Percentiles rank a stretch among this genome's conserved stretches.
phyloP scores from a whole-genome alignment of 2,888 invertebrate genomes.

The Anorthoa munda region DNA sequence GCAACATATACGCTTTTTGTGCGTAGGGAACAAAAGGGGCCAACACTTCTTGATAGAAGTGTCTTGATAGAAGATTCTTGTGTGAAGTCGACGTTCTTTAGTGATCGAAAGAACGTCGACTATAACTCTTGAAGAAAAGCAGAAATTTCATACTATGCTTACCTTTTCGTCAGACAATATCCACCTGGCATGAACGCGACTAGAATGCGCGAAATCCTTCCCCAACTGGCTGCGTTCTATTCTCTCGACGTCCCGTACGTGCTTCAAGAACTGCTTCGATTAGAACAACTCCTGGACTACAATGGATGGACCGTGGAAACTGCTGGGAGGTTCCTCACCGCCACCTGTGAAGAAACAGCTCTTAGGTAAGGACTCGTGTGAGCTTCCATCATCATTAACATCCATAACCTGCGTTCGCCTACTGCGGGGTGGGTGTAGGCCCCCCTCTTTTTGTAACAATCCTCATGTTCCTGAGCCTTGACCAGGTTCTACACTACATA shows the following conservation, averaged over 20 bases:
- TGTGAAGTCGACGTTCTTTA: too few species aligned
- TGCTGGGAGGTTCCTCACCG: slow-evolving; percentile 70
- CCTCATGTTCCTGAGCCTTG: too few species aligned
- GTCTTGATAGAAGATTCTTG: too few species aligned
- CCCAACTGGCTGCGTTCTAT: slow-evolving; percentile 78
- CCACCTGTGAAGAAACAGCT: slow-evolving; percentile 77
- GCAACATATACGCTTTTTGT: background rate
- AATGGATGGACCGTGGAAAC: slow-evolving; percentile 74
- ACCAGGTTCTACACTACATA: too few species aligned
- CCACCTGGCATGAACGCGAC: slow-evolving; percentile 71
- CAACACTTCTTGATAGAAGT: too few species aligned
- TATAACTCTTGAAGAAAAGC: too few species aligned
- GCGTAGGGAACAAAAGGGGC: background rate
- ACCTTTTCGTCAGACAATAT: slow-evolving; percentile 66
- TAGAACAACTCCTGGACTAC: slow-evolving; percentile 73
- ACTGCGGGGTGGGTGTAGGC: too few species aligned
- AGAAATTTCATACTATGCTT: too few species aligned
- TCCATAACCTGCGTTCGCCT: too few species aligned
- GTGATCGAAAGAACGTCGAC: too few species aligned
- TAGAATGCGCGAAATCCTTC: slow-evolving; percentile 66
- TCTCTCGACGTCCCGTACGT: slow-evolving; percentile 73
- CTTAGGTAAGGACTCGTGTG: slow-evolving; percentile 70
- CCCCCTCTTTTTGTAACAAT: too few species aligned
- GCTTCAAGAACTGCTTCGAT: slow-evolving; percentile 67
- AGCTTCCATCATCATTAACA: background rate